Percentiles rank a stretch among this genome's conserved stretches.
These are phyloP conservation scores for Synergus gifuensis DNA, from an alignment of 2,888 invertebrate genomes.

Conservation along the genomic window DNA sequence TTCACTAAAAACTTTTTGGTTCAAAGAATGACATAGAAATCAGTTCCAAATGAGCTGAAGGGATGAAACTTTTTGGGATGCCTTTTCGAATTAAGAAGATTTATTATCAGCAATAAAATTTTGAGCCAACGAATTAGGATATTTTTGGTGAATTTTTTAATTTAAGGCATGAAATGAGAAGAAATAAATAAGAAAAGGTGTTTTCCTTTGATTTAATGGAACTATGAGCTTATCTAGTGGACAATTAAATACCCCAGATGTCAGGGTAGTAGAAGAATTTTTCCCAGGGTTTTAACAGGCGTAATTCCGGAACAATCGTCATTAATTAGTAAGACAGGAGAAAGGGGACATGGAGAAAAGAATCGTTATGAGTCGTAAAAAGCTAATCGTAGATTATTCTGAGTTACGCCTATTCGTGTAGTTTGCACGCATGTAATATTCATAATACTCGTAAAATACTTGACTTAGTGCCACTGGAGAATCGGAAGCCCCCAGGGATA, in stretches of 20 bases:
- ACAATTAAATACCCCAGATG: constrained; percentile 1
- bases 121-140: too few relatives aligned
- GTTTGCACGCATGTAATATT: background rate
- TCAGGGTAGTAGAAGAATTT: background rate
- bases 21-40: too few relatives aligned
- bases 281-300: constrained; percentile 29
- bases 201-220: background rate
- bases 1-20: too few relatives aligned
- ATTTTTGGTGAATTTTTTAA: background rate
- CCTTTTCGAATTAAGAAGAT: too few relatives aligned
- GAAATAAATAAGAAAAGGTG: background rate
- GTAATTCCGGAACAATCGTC: constrained; percentile 22
- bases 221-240: background rate
- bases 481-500: background rate
- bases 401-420: constrained; percentile 1
- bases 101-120: too few relatives aligned
- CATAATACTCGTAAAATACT: constrained; percentile 1
- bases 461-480: background rate
- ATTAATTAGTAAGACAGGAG: constrained; percentile 31
- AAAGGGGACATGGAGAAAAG: constrained; percentile 26
- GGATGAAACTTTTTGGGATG: too few relatives aligned
- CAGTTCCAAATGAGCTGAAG: too few relatives aligned
- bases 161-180: background rate
- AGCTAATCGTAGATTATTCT: constrained; percentile 23
- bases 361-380: constrained; percentile 9